Conservation (phyloP, 37 sponge, comb jelly and placozoan genomes). For the Lycopodina hypogea region DNA sequence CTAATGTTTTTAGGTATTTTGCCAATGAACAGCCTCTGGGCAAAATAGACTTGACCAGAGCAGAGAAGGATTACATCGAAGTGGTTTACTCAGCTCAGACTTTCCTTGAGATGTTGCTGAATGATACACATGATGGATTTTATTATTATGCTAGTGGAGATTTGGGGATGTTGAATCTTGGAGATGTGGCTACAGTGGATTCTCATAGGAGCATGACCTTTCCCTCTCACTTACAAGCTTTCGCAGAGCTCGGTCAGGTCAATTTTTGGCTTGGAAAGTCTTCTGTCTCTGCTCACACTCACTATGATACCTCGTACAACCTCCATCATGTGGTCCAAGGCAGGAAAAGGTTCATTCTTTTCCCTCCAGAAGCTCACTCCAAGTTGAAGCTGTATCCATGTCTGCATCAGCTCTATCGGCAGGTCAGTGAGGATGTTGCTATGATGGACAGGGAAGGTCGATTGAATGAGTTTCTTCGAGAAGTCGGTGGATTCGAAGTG, state of each 20-base stretch:
- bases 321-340: slow-evolving; percentile 48
- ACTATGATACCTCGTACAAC: slow-evolving; percentile 80
- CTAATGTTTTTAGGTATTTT: slow-evolving; percentile 47
- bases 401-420: slow-evolving; percentile 65
- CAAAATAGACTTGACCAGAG: neutral
- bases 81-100: slow-evolving; percentile 7
- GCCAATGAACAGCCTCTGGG: slow-evolving; percentile 35
- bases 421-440: slow-evolving; percentile 25
- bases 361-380: slow-evolving; percentile 48
- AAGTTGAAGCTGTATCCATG: slow-evolving; percentile 49
- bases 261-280: slow-evolving; percentile 64
- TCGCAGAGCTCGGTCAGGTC: slow-evolving; percentile 41
- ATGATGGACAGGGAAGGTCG: neutral
- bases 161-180: slow-evolving; percentile 32
- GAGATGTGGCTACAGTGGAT: neutral
- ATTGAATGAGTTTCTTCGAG: neutral
- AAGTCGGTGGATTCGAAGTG: slow-evolving; percentile 3
- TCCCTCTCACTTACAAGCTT: neutral
- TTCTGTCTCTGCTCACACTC: slow-evolving; percentile 67
- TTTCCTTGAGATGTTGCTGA: slow-evolving; percentile 24
- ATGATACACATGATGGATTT: slow-evolving; percentile 5
- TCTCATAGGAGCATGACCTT: slow-evolving; percentile 27
- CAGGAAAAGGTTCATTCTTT: slow-evolving; percentile 51
- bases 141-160: slow-evolving; percentile 60
- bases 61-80: slow-evolving; percentile 21